Conservation (phyloP, 2,888 invertebrate species). For the Netelia virgata region DNA sequence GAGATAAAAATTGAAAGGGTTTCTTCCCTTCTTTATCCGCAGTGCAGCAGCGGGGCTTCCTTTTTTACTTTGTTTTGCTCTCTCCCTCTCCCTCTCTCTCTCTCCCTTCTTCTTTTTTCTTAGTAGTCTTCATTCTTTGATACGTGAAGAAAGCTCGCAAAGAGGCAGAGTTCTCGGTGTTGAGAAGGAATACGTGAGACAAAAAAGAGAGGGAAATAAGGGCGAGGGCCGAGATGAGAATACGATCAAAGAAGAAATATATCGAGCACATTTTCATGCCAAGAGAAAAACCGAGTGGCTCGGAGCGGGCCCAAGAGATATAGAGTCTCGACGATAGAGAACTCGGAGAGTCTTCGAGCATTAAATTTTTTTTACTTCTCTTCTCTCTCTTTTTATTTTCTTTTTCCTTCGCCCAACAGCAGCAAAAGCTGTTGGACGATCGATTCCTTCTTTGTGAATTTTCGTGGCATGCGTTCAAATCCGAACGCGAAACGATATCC, state of each 20-base stretch:
- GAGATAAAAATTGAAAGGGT: constrained; percentile 30
- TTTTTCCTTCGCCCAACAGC: constrained; percentile 6
- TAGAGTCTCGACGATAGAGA: constrained; percentile 29
- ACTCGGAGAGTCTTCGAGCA: background rate
- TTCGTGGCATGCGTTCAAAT: constrained; percentile 32
- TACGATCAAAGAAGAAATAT: constrained; percentile 55
- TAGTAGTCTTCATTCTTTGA: too few relatives aligned
- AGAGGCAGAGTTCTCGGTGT: constrained; percentile 13
- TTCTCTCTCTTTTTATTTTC: background rate
- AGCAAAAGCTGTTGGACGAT: constrained; percentile 58
- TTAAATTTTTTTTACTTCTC: too few relatives aligned
- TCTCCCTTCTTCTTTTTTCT: constrained; percentile 1
- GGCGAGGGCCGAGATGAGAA: constrained; percentile 16
- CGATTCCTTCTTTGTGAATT: constrained; percentile 61
- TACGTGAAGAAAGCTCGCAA: constrained; percentile 32
- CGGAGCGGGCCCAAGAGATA: constrained; percentile 36
- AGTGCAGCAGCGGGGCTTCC: background rate
- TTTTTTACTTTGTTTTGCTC: constrained; percentile 1
- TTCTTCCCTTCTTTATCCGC: constrained; percentile 23
- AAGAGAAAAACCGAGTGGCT: constrained; percentile 38
- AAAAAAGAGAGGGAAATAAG: background rate
- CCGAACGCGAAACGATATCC: constrained; percentile 17
- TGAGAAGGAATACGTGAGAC: background rate
- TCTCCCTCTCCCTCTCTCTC: background rate
- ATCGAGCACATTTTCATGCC: constrained; percentile 60